Evolutionary conservation across 2,888 invertebrate species (phyloP).

Genomic region (Hyposoter dolosus): DNA sequence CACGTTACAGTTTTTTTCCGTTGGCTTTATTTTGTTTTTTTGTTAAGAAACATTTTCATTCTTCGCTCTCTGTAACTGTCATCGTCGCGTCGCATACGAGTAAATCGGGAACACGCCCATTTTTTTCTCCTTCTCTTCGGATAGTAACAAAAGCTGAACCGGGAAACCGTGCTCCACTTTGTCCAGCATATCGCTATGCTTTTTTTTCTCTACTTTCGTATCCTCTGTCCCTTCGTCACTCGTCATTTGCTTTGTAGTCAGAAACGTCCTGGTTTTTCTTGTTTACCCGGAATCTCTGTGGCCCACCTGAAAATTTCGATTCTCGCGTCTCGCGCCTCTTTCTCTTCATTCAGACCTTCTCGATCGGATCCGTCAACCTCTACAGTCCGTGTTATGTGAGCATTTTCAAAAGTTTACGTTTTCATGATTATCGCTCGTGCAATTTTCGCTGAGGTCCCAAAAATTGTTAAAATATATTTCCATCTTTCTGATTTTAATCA

Average conservation of each 20-base stretch:
- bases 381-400: not conserved
- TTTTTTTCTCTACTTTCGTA: conserved; percentile 21
- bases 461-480: not conserved
- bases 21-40: not conserved
- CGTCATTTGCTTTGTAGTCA: conserved; percentile 45
- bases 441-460: not conserved
- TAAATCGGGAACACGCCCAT: conserved; percentile 44
- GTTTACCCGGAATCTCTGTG: conserved; percentile 18
- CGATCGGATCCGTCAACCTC: not conserved
- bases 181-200: conserved; percentile 18
- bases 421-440: not conserved
- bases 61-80: conserved; percentile 50
- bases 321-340: not conserved
- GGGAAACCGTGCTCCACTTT: conserved; percentile 32
- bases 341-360: not conserved
- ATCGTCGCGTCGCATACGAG: conserved; percentile 43
- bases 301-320: conserved; percentile 4
- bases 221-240: conserved; percentile 36
- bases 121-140: conserved; percentile 19
- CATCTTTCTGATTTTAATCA: not conserved
- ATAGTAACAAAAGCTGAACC: conserved; percentile 3
- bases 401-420: not conserved
- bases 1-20: conserved; percentile 2
- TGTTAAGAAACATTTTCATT: conserved; percentile 55
- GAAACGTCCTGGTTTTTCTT: conserved; percentile 28